Conservation (phyloP, 2,113 vertebrate genomes). For the Bubo bubo region DNA sequence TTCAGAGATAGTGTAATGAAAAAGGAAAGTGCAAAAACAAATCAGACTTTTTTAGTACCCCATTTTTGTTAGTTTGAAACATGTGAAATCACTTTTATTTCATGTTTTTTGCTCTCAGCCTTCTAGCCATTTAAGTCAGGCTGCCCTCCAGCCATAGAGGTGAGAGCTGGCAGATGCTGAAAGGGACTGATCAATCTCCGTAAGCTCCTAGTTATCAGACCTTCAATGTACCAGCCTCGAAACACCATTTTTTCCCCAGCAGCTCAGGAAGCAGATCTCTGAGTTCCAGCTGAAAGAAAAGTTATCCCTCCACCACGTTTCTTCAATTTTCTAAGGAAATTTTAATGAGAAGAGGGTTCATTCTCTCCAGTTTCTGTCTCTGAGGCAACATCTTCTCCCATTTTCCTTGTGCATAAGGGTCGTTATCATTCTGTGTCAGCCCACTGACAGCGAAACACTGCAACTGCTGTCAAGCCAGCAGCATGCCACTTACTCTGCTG, state of each 20-base stretch:
- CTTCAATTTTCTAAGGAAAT: not conserved
- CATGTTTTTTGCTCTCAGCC: not conserved
- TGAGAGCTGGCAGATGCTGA: not conserved
- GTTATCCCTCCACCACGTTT: not conserved
- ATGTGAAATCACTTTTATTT: not conserved
- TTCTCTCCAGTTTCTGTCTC: constrained; percentile 2
- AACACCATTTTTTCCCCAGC: not conserved
- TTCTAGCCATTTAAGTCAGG: not conserved
- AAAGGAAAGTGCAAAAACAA: not conserved
- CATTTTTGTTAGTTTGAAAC: not conserved
- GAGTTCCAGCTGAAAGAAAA: not conserved
- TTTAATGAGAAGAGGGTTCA: not conserved
- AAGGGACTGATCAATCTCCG: not conserved
- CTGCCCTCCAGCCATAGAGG: not conserved
- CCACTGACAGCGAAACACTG: not conserved
- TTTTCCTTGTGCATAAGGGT: not conserved
- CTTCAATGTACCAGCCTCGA: not conserved
- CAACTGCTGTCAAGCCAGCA: constrained; percentile 22
- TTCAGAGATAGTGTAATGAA: not conserved
- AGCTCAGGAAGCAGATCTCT: not conserved
- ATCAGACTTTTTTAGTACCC: not conserved
- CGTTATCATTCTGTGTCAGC: not conserved
- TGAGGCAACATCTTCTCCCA: not conserved
- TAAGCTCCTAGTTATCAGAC: not conserved
- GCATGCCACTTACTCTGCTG: constrained; percentile 35